Conservation (phyloP, 92 coral and sea anemone species). For the Epizoanthus rinbou region DNA sequence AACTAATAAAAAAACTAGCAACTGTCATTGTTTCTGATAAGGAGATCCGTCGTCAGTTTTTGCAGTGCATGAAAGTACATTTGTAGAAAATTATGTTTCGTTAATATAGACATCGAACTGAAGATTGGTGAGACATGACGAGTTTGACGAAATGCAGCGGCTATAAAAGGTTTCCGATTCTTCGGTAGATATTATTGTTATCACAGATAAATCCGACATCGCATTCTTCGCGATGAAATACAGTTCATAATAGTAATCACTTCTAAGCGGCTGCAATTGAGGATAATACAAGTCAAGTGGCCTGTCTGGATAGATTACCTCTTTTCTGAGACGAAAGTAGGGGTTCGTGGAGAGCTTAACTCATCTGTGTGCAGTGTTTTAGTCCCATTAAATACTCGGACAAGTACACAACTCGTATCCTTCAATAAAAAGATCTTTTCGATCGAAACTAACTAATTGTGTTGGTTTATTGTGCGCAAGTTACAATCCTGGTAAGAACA, state of each 20-base stretch:
- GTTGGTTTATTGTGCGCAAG: background rate
- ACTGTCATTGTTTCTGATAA: too few relatives aligned
- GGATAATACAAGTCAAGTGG: background rate
- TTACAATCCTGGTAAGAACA: conserved; percentile 8
- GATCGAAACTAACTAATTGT: background rate
- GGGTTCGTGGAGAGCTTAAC: background rate
- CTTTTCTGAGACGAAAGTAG: background rate
- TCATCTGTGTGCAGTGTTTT: background rate
- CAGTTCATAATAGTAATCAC: background rate
- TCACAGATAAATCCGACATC: background rate
- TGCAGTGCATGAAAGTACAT: too few relatives aligned
- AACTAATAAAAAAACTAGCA: too few relatives aligned
- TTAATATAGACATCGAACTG: too few relatives aligned
- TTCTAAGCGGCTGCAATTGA: background rate
- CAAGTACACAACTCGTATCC: background rate
- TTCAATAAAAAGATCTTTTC: background rate
- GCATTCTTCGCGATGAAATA: background rate
- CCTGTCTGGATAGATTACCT: background rate
- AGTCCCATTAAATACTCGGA: background rate
- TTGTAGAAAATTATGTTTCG: too few relatives aligned
- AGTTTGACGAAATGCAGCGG: too few relatives aligned
- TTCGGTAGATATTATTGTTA: background rate
- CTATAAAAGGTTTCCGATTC: too few relatives aligned
- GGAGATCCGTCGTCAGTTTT: too few relatives aligned
- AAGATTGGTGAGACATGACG: too few relatives aligned